Base-by-base conservation (phyloP, 2,888 invertebrate species). In the Limulus polyphemus region DNA sequence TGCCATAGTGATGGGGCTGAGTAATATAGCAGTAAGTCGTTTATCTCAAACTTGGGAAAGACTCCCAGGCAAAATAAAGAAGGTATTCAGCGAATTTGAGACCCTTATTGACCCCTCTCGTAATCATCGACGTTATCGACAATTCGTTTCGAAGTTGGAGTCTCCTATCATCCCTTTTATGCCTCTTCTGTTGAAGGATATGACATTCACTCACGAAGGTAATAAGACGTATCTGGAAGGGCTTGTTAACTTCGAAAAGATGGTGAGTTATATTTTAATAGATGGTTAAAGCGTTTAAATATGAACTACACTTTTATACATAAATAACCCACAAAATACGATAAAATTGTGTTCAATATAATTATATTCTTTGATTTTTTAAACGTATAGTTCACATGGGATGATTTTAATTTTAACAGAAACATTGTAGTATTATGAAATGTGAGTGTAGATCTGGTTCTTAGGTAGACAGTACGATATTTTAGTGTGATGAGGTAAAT, bases 161-260 rank as follows among this genome's bases (percentile, higher is more conserved):
- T 85, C 88, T 1, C 89, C 89, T 0, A 83, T 88, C 57, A 84
- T 90, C 65, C 89, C 89, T 12, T 88, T 88, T 74, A 87, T 88
- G 83, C 88, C 88, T 55, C 79, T 89, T 32, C 79, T 89, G 57
- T 80, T 89, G 70, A 90, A 90, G 80, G 83, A 83, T 71, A 79
- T 83, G 79, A 88, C 88, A 55, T 89, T 90, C 74, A 86, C 87
- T 16, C 88, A 90, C 74, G 88, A 90, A 75, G 89, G 89, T 60
- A 90, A 90, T 77, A 88, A 88, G 75, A 88, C 88, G 1, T 84
- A 84, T 71, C 80, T 86, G 68, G 85, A 86, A 72, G 86, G 86
- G 3, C 77, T 90, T 65, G 86, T 90, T 56, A 90, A 90, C 77
- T 90, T 90, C 76, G 90, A 90, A 75, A 90, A 90, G 77, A 90